Percentiles rank a stretch among this genome's conserved stretches.
phyloP scores from a whole-genome alignment of 2,888 invertebrate species.

The Xanthia togata region DNA sequence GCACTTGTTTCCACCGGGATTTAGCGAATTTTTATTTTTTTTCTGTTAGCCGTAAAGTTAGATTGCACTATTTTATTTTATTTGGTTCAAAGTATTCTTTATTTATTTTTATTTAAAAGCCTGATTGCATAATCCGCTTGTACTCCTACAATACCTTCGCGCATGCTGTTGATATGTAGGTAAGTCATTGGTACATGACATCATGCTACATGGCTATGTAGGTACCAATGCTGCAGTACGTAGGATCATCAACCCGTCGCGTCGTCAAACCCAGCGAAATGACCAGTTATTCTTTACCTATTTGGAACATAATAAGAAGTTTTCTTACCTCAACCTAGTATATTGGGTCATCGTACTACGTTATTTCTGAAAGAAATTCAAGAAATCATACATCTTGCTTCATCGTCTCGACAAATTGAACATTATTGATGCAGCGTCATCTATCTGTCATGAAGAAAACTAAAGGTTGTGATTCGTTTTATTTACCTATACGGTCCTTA shows the following conservation, averaged over 20 bases:
- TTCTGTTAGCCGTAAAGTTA: neutral
- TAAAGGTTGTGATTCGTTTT: neutral
- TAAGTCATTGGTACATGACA: too few relatives aligned
- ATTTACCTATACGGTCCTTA: too few relatives aligned
- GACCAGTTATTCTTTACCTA: neutral
- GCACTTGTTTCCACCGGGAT: conserved; percentile 11
- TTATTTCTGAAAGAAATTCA: neutral
- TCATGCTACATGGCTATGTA: too few relatives aligned
- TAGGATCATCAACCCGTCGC: too few relatives aligned
- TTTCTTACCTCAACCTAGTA: neutral
- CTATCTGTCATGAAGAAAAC: conserved; percentile 3
- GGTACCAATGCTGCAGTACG: too few relatives aligned
- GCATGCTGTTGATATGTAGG: too few relatives aligned
- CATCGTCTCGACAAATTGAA: neutral
- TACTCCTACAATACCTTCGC: neutral
- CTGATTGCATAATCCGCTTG: neutral
- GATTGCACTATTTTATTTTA: conserved; percentile 11
- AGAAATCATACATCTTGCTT: neutral
- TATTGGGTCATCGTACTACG: neutral
- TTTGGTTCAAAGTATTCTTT: neutral
- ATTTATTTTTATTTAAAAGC: neutral
- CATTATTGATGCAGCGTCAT: neutral
- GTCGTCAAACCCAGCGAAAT: neutral
- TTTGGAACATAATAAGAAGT: neutral
- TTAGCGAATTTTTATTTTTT: conserved; percentile 11